Percentiles rank a stretch among this genome's conserved stretches.
These are phyloP conservation scores for Drosophila tani DNA, from an alignment of 1,140 invertebrate genomes.

Conservation along the genomic window DNA sequence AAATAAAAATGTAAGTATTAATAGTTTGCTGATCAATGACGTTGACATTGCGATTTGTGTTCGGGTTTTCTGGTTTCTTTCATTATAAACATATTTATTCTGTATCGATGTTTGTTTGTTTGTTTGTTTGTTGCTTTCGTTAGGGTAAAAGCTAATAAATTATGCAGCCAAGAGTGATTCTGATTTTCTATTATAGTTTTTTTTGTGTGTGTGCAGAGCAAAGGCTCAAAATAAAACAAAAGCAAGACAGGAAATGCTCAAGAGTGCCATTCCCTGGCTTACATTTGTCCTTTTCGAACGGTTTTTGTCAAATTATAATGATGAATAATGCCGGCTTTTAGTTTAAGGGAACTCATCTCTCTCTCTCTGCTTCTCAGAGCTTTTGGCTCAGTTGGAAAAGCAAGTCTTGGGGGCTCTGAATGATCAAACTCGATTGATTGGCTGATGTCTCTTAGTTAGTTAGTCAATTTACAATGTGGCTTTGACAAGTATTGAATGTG, in stretches of 20 bases:
- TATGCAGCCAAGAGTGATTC: slow-evolving; percentile 42
- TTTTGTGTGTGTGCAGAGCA: slow-evolving; percentile 22
- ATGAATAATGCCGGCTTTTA: slow-evolving; percentile 3
- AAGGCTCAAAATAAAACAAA: slow-evolving; percentile 34
- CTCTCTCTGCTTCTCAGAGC: slow-evolving; percentile 18
- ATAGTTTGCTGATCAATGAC: slow-evolving; percentile 61
- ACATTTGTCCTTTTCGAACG: slow-evolving; percentile 35
- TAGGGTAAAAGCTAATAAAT: slow-evolving; percentile 57
- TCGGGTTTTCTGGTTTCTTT: slow-evolving; percentile 41
- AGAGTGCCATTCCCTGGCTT: slow-evolving; percentile 41
- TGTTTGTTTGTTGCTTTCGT: slow-evolving; percentile 19
- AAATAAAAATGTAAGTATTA: slow-evolving; percentile 80
- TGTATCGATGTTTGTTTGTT: slow-evolving; percentile 52
- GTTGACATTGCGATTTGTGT: slow-evolving; percentile 58
- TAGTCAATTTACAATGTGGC: slow-evolving; percentile 42
- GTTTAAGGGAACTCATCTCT: slow-evolving; percentile 33
- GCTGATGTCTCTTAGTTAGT: slow-evolving; percentile 17
- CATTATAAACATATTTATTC: slow-evolving; percentile 70
- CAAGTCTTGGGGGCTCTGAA: slow-evolving; percentile 44
- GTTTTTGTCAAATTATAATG: slow-evolving; percentile 41
- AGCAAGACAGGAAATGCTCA: slow-evolving; percentile 50
- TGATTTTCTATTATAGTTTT: slow-evolving; percentile 11
- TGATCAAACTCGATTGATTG: slow-evolving; percentile 35
- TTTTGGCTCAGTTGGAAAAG: slow-evolving; percentile 47
- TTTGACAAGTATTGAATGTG: slow-evolving; percentile 43